Base-by-base conservation (phyloP, 2,113 vertebrate genomes). In the Ranitomeya imitator region DNA sequence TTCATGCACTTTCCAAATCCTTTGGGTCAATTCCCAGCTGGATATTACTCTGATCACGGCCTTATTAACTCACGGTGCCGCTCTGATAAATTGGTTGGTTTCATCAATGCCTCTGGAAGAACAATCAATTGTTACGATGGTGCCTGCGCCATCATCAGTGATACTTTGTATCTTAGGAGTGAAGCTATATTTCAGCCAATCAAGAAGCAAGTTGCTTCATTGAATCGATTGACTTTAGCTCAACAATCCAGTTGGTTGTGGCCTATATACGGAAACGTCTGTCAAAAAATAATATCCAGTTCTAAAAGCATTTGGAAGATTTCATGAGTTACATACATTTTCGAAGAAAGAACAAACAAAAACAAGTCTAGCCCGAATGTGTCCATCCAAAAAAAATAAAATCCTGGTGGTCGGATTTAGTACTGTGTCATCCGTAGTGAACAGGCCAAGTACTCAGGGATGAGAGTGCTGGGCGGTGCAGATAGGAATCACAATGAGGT, bases 401-500 rank as follows among this genome's bases (percentile, higher is more conserved):
- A 3, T 45, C 11, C n/a, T 18, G 3, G 14, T 45, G 57, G 59
- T 18, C 21, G 80, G 5, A 31, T 21, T 82, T 82, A 63, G 60
- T 67, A 13, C 7, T 13, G 14, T 37, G 31, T 51, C 21, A 15
- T 61, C 26, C 52, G 18, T 61, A 65, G 19, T 19, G 45, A 52
- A 7, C 9, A 11, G 37, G 67, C 12, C 18, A 7, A 15, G 21
- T n/a, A 31, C 19, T 67, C 21, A 23, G 37, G 31, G 60, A 61
- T 45, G 60, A 63, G 59, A 51, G 23, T 59, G 54, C 76, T 79
- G 74, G 18, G 52, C 63, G 85, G 59, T 55, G 85, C 71, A 37
- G 1, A 31, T 7, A 9, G n/a, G 45, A 85, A 83, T 52, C 82
- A 71, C 67, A 69, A 19, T 67, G 71, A 74, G 86, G 87, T 88